Percentiles rank a stretch among this genome's conserved stretches.
These are phyloP conservation scores for Jaculus jaculus DNA, from an alignment of 2,113 vertebrate genomes.

Conservation along the genomic window DNA sequence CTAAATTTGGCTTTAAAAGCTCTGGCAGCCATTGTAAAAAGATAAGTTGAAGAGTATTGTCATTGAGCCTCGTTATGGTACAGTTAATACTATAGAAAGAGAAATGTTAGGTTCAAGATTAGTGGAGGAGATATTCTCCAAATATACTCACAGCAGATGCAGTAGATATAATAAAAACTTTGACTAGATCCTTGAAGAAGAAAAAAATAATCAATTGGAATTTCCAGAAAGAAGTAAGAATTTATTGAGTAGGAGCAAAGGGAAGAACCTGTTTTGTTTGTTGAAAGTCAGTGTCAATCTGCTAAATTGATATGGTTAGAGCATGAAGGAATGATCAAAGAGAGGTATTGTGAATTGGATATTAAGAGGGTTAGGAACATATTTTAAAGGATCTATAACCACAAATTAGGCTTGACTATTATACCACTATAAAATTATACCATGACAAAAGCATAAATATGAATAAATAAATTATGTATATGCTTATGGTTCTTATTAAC, in stretches of 20 bases:
- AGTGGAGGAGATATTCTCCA: background rate
- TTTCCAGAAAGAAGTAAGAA: background rate
- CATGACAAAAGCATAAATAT: background rate
- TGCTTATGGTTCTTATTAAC: background rate
- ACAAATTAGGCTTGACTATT: constrained; percentile 11
- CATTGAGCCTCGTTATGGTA: background rate
- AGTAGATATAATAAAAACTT: background rate
- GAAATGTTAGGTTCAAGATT: background rate
- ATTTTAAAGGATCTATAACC: background rate
- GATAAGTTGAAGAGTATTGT: background rate
- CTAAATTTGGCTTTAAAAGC: constrained; percentile 7
- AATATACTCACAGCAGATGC: background rate
- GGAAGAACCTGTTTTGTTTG: background rate
- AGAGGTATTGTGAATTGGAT: background rate
- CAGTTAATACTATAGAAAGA: background rate
- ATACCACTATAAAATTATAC: background rate
- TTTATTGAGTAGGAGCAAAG: background rate
- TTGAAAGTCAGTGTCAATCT: background rate
- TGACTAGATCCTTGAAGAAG: background rate
- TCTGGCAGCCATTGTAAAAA: background rate
- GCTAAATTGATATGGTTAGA: background rate
- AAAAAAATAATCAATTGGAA: background rate
- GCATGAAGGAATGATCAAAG: background rate
- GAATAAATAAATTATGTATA: background rate
- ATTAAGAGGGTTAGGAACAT: background rate